phyloP scores from a whole-genome alignment of 2,113 vertebrate genomes.

The Emydura subglobosa region DNA sequence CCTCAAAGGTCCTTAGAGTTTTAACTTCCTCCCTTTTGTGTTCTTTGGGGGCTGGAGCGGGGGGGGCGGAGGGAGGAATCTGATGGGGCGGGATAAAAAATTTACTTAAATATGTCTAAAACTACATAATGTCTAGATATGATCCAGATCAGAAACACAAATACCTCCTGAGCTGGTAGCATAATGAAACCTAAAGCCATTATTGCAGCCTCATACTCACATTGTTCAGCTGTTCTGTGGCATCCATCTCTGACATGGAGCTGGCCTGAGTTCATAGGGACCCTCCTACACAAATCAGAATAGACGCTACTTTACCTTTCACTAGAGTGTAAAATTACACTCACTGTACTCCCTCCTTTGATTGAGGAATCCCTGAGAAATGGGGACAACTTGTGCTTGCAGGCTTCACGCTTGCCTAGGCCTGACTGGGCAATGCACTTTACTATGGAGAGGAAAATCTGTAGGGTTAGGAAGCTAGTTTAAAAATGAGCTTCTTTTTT shows the following conservation, averaged over 20 bases:
- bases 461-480: background rate
- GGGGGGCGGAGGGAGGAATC: background rate
- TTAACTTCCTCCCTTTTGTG: background rate
- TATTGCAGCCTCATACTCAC: conserved; percentile 23
- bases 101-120: background rate
- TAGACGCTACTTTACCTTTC: background rate
- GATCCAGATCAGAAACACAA: background rate
- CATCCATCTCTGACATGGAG: rapidly evolving
- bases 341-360: background rate
- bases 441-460: background rate
- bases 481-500: conserved; percentile 14
- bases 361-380: background rate
- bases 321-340: background rate
- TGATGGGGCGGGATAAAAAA: background rate
- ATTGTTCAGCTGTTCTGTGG: background rate
- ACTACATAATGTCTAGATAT: background rate
- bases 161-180: conserved; percentile 13
- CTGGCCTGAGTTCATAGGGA: background rate
- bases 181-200: conserved; percentile 42
- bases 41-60: background rate
- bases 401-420: background rate
- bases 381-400: background rate
- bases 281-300: background rate
- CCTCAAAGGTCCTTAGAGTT: rapidly evolving
- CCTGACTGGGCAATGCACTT: background rate